Evolutionary conservation across 2,797 vertebrate species (phyloP).

Genomic region (Anguilla anguilla): DNA sequence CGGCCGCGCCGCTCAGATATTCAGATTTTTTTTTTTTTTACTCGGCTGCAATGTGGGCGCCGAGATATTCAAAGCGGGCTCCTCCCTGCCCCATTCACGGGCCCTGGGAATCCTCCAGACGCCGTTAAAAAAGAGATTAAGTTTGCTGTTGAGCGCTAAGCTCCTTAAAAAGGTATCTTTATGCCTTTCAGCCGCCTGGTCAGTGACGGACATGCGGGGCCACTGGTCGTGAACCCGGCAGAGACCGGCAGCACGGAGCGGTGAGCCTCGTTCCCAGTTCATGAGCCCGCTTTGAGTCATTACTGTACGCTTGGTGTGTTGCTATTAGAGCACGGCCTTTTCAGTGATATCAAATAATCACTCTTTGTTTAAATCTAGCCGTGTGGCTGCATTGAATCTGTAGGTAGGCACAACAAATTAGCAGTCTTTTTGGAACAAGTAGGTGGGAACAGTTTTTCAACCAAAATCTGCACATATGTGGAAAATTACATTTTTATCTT

Average conservation of each 20-base stretch:
- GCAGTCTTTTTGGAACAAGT: neutral
- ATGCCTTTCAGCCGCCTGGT: conserved; percentile 77
- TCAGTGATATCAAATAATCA: neutral
- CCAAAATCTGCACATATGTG: neutral
- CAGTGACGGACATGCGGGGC: conserved; percentile 69
- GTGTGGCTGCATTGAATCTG: neutral
- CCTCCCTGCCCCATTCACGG: conserved; percentile 53
- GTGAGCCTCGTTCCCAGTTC: neutral
- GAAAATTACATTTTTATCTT: neutral
- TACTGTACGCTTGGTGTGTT: neutral
- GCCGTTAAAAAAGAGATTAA: conserved; percentile 80
- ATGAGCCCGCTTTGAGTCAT: neutral
- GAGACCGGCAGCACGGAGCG: conserved; percentile 29
- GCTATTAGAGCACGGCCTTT: too few relatives aligned
- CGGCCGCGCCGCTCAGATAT: conserved; percentile 73
- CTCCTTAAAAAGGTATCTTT: conserved; percentile 81
- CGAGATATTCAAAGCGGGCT: conserved; percentile 71
- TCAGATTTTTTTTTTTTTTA: conserved; percentile 70
- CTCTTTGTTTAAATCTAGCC: neutral
- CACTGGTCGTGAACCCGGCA: conserved; percentile 59
- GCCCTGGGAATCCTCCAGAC: conserved; percentile 69
- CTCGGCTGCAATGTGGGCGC: conserved; percentile 76
- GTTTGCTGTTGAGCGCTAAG: conserved; percentile 80
- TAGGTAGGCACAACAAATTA: neutral
- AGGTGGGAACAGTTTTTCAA: neutral